Evolutionary conservation across 2,113 vertebrate species (phyloP).

Genomic region (Myrmecobius fasciatus): DNA sequence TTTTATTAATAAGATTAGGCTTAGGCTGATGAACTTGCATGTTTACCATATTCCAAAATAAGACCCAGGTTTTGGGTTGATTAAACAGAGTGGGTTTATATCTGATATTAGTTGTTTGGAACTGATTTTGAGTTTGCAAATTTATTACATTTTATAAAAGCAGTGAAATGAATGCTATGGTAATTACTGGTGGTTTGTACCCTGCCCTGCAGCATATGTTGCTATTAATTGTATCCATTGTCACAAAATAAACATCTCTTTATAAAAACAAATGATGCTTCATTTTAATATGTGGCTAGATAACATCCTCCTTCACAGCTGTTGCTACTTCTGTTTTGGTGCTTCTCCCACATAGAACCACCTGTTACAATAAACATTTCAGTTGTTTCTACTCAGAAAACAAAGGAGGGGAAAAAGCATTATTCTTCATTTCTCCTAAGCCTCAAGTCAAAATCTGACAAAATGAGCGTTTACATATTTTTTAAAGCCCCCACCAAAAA

Average conservation of each 20-base stretch:
- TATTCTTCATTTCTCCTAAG: constrained; percentile 1
- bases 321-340: constrained; percentile 78
- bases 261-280: constrained; percentile 83
- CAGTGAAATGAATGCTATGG: constrained; percentile 79
- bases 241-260: constrained; percentile 85
- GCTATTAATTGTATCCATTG: constrained; percentile 84
- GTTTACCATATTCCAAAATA: constrained; percentile 46
- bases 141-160: constrained; percentile 72
- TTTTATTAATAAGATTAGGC: constrained; percentile 66
- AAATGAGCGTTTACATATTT: background rate
- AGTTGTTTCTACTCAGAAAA: constrained; percentile 65
- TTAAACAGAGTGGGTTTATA: constrained; percentile 55
- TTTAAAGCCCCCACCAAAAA: background rate
- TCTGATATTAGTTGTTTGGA: constrained; percentile 51
- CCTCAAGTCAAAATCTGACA: constrained; percentile 20
- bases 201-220: constrained; percentile 81
- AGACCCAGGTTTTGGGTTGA: constrained; percentile 33
- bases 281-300: constrained; percentile 79
- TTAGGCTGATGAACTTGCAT: constrained; percentile 59
- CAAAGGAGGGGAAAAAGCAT: rapidly evolving
- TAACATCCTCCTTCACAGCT: constrained; percentile 79
- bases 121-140: constrained; percentile 61
- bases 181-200: constrained; percentile 83
- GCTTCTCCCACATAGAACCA: constrained; percentile 74
- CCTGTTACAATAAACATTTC: constrained; percentile 77